A percentile compares a stretch with the other conserved stretches of the same genome.
phyloP scores from a whole-genome alignment of 2,888 invertebrate genomes.

The Lathronympha strigana region DNA sequence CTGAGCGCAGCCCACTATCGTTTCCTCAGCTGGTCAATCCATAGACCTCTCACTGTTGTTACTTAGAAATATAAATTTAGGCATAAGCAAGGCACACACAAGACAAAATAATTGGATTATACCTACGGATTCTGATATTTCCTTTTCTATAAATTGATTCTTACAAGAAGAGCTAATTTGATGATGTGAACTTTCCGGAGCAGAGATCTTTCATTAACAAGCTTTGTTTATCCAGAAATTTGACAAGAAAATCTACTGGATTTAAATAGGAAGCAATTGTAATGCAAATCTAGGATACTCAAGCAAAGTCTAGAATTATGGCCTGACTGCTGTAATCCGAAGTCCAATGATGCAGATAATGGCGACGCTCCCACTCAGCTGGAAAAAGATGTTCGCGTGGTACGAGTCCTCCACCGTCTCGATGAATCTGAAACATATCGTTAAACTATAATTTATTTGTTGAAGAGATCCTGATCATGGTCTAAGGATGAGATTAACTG shows the following conservation, averaged over 20 bases:
- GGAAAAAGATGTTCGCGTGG: slow-evolving; percentile 80
- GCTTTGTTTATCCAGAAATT: not conserved
- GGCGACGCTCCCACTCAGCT: slow-evolving; percentile 77
- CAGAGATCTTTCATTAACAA: not conserved
- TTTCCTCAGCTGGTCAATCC: too few relatives aligned
- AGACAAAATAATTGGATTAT: too few relatives aligned
- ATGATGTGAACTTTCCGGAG: not conserved
- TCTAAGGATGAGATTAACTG: not conserved
- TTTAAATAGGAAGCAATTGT: not conserved
- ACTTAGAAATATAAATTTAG: too few relatives aligned
- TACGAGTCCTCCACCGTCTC: slow-evolving; percentile 75
- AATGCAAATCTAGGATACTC: not conserved
- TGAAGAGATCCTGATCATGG: not conserved
- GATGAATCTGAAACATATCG: slow-evolving; percentile 66
- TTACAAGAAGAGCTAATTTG: not conserved
- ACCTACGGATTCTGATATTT: too few relatives aligned
- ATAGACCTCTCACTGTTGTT: too few relatives aligned
- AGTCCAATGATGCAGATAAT: slow-evolving; percentile 77
- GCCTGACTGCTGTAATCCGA: slow-evolving; percentile 69
- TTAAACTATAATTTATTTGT: not conserved
- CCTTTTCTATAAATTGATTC: too few relatives aligned
- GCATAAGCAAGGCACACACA: too few relatives aligned
- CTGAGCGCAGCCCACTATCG: too few relatives aligned
- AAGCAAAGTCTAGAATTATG: not conserved
- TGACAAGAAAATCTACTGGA: not conserved